Conservation (phyloP, 2,888 invertebrate species). For the Cataglyphis rosenhaueri region DNA sequence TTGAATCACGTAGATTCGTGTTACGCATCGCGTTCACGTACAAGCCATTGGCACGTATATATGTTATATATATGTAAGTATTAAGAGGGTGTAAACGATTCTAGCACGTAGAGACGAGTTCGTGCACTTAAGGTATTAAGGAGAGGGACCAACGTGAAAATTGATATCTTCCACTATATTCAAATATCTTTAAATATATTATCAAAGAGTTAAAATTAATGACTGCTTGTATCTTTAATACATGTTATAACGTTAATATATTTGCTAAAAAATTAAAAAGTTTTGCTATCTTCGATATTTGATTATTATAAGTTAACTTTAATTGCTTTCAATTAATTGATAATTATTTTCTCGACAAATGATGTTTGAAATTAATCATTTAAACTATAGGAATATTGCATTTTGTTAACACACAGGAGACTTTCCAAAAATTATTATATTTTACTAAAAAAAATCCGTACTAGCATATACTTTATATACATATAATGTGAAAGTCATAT, state of each 20-base stretch:
- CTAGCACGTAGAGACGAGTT: slow-evolving; percentile 45
- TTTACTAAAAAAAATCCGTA: neutral
- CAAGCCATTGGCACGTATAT: slow-evolving; percentile 39
- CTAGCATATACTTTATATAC: too few species aligned
- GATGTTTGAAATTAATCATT: neutral
- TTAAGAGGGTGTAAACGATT: slow-evolving; percentile 54
- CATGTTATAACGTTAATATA: neutral
- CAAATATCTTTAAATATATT: slow-evolving; percentile 4
- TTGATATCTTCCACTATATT: slow-evolving; percentile 40
- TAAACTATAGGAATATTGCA: neutral
- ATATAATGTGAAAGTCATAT: neutral
- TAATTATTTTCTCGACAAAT: neutral
- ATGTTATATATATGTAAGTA: slow-evolving; percentile 14
- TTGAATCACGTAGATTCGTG: neutral
- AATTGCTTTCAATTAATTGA: neutral
- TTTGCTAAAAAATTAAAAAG: neutral
- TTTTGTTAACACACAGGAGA: neutral
- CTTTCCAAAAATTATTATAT: neutral
- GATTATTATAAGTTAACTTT: neutral
- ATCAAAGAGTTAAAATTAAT: neutral
- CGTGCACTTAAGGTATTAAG: slow-evolving; percentile 44
- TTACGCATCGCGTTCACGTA: slow-evolving; percentile 45
- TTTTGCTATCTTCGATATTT: neutral
- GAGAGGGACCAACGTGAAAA: slow-evolving; percentile 28
- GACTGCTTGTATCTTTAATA: neutral